Evolutionary conservation across 2,797 vertebrate genomes (phyloP), one percentile per base, ranked within the genome.

Genomic region (Bradypodion ventrale): DNA sequence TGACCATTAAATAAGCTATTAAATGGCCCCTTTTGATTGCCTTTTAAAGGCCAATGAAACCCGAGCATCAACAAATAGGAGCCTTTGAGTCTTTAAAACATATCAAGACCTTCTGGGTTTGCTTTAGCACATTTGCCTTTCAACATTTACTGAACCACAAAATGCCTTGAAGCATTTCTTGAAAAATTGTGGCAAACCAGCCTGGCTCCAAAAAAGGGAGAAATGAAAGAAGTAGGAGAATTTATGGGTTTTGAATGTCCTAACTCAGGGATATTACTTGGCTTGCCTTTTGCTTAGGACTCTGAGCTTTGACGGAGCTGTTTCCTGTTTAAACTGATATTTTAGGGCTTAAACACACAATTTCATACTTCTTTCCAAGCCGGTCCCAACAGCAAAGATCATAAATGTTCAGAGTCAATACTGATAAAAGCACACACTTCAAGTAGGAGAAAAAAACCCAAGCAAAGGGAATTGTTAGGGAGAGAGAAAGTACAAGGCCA

Each of bases 21-120:
- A 80, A 10, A 25, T 66, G 88, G 15, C 1, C 29, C n/a, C 56
- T 16, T 79, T 84, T 77, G 86, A 89, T 87, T 0, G 0, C 2
- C 49, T 87, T 89, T 82, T 82, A 85, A 87, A 73, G 12, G 35
- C 62, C 85, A 88, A 90, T 44, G n/a, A 65, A 90, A 90, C 56
- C 70, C 83, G 83, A 85, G 15, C 15, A 27, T 75, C 69, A 66
- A 85, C 73, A 85, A 81, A 80, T 37, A 69, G 75, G 9, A 23
- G 23, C 2, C 90, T 82, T 86, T 87, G n/a, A 78, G 27, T 37
- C 42, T 62, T 25, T n/a, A 62, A 60, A 12, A 59, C 29, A 2
- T 15, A 25, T 27, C 19, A 19, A 21, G 25, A 21, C 44, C 40
- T 70, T 74, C 44, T 37, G 81, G 42, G 25, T 52, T 63, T 49